Conservation (phyloP, 37 sponge, comb jelly and placozoan genomes). For the Mnemiopsis leidyi region DNA sequence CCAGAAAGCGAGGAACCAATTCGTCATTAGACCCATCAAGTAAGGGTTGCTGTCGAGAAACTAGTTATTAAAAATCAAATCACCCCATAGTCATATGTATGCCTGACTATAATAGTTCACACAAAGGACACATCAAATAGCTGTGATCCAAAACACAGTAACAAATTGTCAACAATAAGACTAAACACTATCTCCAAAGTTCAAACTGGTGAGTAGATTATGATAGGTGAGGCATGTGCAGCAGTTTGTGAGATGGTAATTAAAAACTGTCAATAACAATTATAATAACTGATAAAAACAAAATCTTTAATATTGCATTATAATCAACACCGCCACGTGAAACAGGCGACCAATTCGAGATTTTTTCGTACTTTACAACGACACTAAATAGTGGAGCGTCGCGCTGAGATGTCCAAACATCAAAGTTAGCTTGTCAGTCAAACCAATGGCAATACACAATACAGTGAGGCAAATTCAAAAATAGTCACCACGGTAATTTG, state of each 20-base stretch:
- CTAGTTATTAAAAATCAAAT: not conserved
- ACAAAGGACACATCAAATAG: not conserved
- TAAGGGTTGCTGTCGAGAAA: not conserved
- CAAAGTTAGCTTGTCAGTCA: too few relatives aligned
- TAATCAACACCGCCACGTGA: not conserved
- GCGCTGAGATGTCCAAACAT: too few relatives aligned
- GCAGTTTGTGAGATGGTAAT: not conserved
- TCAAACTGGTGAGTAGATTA: not conserved
- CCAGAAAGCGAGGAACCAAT: too few relatives aligned
- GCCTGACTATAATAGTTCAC: not conserved
- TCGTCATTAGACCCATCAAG: too few relatives aligned
- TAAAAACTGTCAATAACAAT: slow-evolving; percentile 55
- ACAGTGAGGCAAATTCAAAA: too few relatives aligned
- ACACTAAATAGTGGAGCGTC: too few relatives aligned
- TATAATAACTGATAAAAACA: slow-evolving; percentile 58
- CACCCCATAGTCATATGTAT: not conserved
- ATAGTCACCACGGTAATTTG: too few relatives aligned
- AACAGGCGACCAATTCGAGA: not conserved
- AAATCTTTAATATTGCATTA: slow-evolving; percentile 24
- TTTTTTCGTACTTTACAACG: not conserved
- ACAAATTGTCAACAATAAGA: not conserved
- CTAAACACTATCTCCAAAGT: not conserved
- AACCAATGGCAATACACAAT: too few relatives aligned
- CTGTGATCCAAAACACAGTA: too few relatives aligned
- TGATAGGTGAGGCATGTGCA: not conserved